Evolutionary conservation across 2,888 invertebrate genomes (phyloP).

Genomic region (Penaeus monodon): DNA sequence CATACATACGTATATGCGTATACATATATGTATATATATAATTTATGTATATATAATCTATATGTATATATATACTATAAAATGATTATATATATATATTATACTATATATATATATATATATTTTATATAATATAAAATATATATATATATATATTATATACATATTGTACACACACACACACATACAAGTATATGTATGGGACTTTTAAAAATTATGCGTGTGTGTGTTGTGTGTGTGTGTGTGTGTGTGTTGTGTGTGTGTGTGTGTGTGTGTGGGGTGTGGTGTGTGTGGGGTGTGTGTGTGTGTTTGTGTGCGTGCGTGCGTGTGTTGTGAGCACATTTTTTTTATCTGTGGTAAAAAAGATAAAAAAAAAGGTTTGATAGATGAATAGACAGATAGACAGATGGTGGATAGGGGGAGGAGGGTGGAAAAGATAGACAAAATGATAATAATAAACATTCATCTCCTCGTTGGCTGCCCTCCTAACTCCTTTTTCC

Average conservation of each 20-base stretch:
- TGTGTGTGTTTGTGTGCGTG: background rate
- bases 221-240: background rate
- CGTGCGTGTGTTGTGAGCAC: background rate
- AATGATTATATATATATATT: no score
- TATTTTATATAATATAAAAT: no score
- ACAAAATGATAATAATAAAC: background rate
- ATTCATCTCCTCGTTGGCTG: background rate
- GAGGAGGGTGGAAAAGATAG: constrained; percentile 3
- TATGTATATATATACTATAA: no score
- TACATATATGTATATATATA: no score
- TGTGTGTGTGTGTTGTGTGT: background rate
- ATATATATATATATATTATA: no score
- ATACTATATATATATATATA: no score
- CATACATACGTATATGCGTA: no score
- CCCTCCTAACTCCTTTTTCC: background rate
- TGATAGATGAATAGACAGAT: background rate
- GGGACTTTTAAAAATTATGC: no score
- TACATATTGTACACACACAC: no score
- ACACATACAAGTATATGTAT: no score
- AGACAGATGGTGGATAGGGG: background rate
- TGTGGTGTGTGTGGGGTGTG: constrained; percentile 10
- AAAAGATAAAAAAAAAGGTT: background rate
- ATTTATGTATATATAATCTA: no score
- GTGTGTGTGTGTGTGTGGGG: background rate
- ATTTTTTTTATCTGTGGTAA: no score